Evolutionary conservation across 2,797 vertebrate genomes (phyloP).

Genomic region (Acanthopagrus latus): DNA sequence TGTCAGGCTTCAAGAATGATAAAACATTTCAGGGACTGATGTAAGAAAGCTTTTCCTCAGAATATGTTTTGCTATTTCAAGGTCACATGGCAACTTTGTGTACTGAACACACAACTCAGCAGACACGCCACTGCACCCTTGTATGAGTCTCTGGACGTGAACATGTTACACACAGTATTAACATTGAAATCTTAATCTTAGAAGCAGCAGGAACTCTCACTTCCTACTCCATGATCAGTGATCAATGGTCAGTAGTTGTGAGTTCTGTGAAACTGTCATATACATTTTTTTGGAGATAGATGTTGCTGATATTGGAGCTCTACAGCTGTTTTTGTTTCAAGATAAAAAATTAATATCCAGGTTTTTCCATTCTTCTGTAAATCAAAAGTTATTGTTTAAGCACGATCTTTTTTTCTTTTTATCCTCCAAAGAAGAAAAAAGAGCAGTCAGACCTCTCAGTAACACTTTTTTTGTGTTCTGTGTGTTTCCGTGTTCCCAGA

Average conservation of each 20-base stretch:
- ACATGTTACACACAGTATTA: not conserved
- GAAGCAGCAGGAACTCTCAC: slow-evolving; percentile 1
- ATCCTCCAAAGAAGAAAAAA: not conserved
- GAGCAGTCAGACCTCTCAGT: not conserved
- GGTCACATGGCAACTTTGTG: not conserved
- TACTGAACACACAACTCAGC: not conserved
- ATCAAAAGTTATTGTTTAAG: not conserved
- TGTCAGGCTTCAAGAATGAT: slow-evolving; percentile 10
- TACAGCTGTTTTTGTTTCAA: no score
- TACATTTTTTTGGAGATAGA: no score
- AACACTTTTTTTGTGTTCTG: not conserved
- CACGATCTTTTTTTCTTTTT: not conserved
- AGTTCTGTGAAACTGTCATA: no score
- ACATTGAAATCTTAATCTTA: slow-evolving; percentile 17
- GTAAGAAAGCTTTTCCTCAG: slow-evolving; percentile 21
- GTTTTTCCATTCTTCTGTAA: not conserved
- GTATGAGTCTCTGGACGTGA: not conserved
- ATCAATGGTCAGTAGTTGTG: no score
- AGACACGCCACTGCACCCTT: not conserved
- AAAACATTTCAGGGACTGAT: slow-evolving; percentile 25
- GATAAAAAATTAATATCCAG: not conserved
- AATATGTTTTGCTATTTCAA: slow-evolving; percentile 12
- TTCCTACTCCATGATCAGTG: not conserved
- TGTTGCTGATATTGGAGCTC: no score
- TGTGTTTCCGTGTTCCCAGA: not conserved